Percentiles rank a stretch among this genome's conserved stretches.
Conservation (phyloP, 2,888 invertebrate genomes). For the Drymonia ruficornis region DNA sequence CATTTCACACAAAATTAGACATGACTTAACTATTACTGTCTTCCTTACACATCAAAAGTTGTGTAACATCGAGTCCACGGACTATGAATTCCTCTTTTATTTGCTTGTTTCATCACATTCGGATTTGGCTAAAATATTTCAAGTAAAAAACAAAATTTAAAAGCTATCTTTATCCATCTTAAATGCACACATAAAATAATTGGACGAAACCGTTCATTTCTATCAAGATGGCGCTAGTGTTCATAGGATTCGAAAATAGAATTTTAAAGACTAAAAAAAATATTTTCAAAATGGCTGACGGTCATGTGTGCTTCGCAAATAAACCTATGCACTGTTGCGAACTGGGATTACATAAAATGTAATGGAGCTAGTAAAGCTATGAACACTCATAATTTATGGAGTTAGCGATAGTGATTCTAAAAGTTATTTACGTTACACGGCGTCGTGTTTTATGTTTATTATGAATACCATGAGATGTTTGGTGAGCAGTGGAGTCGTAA, state of each 20-base stretch:
- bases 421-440: conserved; percentile 4
- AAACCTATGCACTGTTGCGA: not conserved
- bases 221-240: conserved; percentile 5
- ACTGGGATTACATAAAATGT: conserved; percentile 2
- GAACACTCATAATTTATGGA: conserved; percentile 1
- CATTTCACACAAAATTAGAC: not conserved
- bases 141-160: not conserved
- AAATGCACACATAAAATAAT: conserved; percentile 31
- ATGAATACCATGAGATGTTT: not conserved
- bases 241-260: not conserved
- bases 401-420: conserved; percentile 3
- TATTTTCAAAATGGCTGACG: not conserved
- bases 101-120: not conserved
- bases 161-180: conserved; percentile 17
- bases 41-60: not conserved
- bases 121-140: not conserved
- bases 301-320: not conserved
- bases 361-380: not conserved
- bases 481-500: conserved; percentile 4
- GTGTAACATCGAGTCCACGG: not conserved
- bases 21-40: not conserved
- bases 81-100: not conserved
- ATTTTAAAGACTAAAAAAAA: not conserved
- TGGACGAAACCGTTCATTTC: conserved; percentile 3
- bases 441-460: conserved; percentile 7